Base-by-base conservation (phyloP, 2,888 invertebrate genomes). In the Tetropium fuscum region DNA sequence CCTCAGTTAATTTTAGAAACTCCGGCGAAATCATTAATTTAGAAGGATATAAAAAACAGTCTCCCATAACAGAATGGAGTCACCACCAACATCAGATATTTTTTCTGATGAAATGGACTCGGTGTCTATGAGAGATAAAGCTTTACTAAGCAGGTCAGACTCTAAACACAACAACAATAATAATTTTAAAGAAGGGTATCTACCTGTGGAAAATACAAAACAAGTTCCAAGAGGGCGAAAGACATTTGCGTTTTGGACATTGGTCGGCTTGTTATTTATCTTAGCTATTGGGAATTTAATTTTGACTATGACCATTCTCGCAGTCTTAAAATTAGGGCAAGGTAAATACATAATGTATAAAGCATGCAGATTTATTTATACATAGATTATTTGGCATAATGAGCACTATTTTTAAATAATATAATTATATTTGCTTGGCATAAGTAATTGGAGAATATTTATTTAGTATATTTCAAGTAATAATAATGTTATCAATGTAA, bases 211-310 rank as follows among this genome's bases (percentile, higher is more conserved):
- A 58, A 77, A 77, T 45, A 73, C 69, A 7, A 81, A 79, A 70
- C 77, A 80, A 5, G 80, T 79, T 13, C 69, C 80, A 13, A 73
- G 80, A 66, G 87, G 87, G 7, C 78, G 87, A 22, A 87, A 87
- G 78, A 88, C 90, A 0, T 89, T 91, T 70, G 89, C 89, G 0
- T 90, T 95, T 74, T 94, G 94, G 94, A 90, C 89, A 0, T 83
- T 94, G 7, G 88, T 93, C 22, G 84, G 85, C 40, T 81, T 92
- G 27, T 79, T 93, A 4, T 86, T 92, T 53, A 80, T 92, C 4
- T 80, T 95, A 13, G 92, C 92, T 0, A 84, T 93, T 34, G 93
- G 92, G 7, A 94, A 95, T 82, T 84, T 94, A 47, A 82, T 93
- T 30, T 81, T 95, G 1, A 95, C 94, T 0, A 85, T 94, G 32